phyloP scores from a whole-genome alignment of 2,888 invertebrate species.

The Hyles lineata region DNA sequence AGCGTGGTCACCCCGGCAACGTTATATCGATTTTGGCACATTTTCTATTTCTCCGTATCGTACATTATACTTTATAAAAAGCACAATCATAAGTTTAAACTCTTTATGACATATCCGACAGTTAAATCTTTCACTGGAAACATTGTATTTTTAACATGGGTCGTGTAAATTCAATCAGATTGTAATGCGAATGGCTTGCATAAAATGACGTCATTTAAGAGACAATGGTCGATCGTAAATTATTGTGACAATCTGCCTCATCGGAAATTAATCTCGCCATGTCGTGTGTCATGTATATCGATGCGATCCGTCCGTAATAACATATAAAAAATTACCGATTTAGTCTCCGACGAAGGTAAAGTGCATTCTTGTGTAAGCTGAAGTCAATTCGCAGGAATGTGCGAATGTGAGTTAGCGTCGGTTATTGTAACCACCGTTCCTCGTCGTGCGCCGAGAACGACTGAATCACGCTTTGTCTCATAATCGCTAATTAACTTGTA shows the following conservation, averaged over 20 bases:
- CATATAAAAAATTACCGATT: slow-evolving; percentile 78
- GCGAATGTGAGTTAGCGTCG: slow-evolving; percentile 68
- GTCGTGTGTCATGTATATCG: slow-evolving; percentile 75
- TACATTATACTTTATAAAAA: neutral
- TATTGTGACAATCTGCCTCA: slow-evolving; percentile 80
- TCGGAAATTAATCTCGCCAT: slow-evolving; percentile 80
- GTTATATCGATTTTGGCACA: slow-evolving; percentile 29
- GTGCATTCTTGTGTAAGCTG: slow-evolving; percentile 81
- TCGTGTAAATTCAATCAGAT: slow-evolving; percentile 59
- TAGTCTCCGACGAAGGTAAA: slow-evolving; percentile 72
- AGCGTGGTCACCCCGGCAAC: slow-evolving; percentile 42
- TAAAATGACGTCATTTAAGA: slow-evolving; percentile 76
- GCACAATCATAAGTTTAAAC: slow-evolving; percentile 9
- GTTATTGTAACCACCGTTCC: slow-evolving; percentile 57
- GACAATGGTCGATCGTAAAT: slow-evolving; percentile 82
- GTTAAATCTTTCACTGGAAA: slow-evolving; percentile 26
- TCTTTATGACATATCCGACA: slow-evolving; percentile 5
- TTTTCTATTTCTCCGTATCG: slow-evolving; percentile 15
- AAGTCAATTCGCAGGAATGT: slow-evolving; percentile 76
- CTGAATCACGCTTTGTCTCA: slow-evolving; percentile 59
- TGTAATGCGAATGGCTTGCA: slow-evolving; percentile 57
- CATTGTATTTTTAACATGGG: slow-evolving; percentile 26
- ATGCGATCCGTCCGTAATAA: slow-evolving; percentile 66
- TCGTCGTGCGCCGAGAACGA: slow-evolving; percentile 39
- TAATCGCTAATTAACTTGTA: slow-evolving; percentile 47